A percentile compares a stretch with the other conserved stretches of the same genome.
Conservation (phyloP, 2,113 vertebrate genomes). For the Gobius niger region DNA sequence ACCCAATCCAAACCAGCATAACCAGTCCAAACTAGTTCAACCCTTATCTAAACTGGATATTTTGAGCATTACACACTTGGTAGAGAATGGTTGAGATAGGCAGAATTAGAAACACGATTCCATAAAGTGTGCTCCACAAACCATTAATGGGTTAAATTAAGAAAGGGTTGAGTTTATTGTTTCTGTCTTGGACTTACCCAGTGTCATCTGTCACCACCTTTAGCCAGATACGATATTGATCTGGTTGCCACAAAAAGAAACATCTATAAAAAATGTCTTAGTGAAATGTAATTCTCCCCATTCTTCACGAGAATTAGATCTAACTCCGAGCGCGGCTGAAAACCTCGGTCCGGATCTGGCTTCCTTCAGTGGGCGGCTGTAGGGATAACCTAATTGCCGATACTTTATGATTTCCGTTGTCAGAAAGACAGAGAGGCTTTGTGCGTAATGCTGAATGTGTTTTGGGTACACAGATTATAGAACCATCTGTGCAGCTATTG, state of each 20-base stretch:
- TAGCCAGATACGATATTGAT: constrained; percentile 39
- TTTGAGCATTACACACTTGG: too few species aligned
- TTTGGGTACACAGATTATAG: background rate
- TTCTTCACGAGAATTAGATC: constrained; percentile 54
- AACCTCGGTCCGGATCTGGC: constrained; percentile 20
- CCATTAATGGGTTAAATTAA: too few species aligned
- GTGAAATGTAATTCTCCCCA: constrained; percentile 25
- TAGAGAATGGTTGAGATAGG: too few species aligned
- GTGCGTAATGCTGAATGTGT: constrained; percentile 19
- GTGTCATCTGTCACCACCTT: constrained; percentile 10
- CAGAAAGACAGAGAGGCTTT: constrained; percentile 6
- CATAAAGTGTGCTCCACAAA: too few species aligned
- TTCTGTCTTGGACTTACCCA: constrained; percentile 15
- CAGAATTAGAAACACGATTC: too few species aligned
- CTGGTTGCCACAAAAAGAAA: constrained; percentile 30
- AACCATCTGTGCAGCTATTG: constrained; percentile 25
- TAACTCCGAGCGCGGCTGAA: constrained; percentile 24
- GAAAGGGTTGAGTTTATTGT: too few species aligned
- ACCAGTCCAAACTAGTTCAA: too few species aligned
- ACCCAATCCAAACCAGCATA: too few species aligned
- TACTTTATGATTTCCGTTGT: constrained; percentile 45
- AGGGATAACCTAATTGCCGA: constrained; percentile 45
- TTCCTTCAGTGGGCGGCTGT: constrained; percentile 40
- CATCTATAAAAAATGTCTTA: constrained; percentile 33
- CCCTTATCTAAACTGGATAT: too few species aligned